Evolutionary conservation across 2,113 vertebrate species (phyloP).

Genomic region (Furnarius figulus): DNA sequence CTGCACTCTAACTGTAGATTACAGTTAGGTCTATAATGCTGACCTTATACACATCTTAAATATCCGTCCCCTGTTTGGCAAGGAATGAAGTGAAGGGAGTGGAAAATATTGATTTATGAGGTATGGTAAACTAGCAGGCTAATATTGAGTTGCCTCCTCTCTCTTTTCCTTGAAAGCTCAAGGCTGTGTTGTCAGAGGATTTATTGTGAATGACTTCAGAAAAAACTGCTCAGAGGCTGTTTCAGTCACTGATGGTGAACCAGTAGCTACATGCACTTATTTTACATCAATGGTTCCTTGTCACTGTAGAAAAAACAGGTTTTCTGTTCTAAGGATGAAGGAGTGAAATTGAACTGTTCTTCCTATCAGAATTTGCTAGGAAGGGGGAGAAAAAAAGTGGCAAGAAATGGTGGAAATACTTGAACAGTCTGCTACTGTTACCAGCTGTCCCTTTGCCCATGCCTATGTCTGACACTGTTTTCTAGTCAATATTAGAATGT

Average conservation of each 20-base stretch:
- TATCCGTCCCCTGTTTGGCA: background rate
- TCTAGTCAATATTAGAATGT: background rate
- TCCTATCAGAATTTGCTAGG: background rate
- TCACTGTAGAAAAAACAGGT: background rate
- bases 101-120: background rate
- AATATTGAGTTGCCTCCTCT: background rate
- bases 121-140: background rate
- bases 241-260: background rate
- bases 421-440: background rate
- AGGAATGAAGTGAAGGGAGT: background rate
- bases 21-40: background rate
- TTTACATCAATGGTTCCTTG: background rate
- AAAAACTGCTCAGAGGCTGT: background rate
- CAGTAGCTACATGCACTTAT: background rate
- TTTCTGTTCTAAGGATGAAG: background rate
- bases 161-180: background rate
- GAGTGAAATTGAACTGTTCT: background rate
- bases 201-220: background rate
- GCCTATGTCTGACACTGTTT: background rate
- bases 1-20: background rate
- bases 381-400: background rate
- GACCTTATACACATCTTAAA: background rate
- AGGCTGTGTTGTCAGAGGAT: background rate
- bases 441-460: background rate
- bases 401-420: background rate